A percentile compares a stretch with the other conserved stretches of the same genome.
These are phyloP conservation scores for Didymodactylos carnosus DNA, from an alignment of 2,888 invertebrate genomes.

Conservation along the genomic window DNA sequence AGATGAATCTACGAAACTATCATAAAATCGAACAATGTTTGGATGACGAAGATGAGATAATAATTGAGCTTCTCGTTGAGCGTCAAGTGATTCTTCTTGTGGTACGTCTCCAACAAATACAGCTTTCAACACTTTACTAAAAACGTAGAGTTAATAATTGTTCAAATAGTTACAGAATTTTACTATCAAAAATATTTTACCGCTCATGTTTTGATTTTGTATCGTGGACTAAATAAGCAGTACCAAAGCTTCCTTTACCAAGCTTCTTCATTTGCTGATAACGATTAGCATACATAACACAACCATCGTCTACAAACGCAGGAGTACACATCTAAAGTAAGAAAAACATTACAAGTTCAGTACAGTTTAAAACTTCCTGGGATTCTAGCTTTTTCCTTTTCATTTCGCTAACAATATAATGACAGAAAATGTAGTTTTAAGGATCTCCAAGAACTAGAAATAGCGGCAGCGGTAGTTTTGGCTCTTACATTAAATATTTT, in stretches of 20 bases:
- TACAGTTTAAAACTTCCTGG: no score
- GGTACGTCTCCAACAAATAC: constrained; percentile 31
- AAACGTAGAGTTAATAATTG: no score
- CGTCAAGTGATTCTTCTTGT: constrained; percentile 33
- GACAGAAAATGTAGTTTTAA: no score
- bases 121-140: constrained; percentile 33
- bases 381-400: no score
- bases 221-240: constrained; percentile 26
- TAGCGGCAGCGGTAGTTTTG: no score
- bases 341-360: no score
- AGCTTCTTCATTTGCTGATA: neutral
- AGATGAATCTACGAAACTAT: constrained; percentile 22
- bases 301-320: neutral
- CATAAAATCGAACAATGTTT: constrained; percentile 24
- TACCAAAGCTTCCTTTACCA: constrained; percentile 29
- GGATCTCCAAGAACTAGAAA: no score
- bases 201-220: constrained; percentile 21
- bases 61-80: constrained; percentile 29
- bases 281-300: neutral
- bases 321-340: neutral
- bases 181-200: no score
- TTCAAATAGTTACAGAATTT: no score
- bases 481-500: no score
- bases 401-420: no score
- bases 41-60: constrained; percentile 31